A percentile compares a stretch with the other conserved stretches of the same genome.
These are phyloP conservation scores for Pocillopora verrucosa DNA, from an alignment of 64 coral and sea anemone genomes.

Conservation along the genomic window DNA sequence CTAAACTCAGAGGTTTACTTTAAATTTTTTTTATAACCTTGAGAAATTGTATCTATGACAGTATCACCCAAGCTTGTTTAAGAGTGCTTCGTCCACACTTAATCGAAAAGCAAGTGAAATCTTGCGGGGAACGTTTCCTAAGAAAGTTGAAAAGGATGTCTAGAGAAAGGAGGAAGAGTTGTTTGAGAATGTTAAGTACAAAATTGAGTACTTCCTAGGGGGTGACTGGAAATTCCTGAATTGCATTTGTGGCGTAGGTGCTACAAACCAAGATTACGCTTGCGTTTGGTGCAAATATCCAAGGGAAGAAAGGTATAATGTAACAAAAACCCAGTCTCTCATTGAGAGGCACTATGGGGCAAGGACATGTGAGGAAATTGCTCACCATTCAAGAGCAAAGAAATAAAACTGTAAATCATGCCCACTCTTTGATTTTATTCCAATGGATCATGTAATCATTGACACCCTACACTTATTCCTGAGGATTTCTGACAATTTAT, in stretches of 20 bases:
- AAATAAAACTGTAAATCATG: conserved; percentile 25
- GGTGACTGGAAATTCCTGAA: conserved; percentile 46
- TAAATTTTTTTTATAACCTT: too few relatives aligned
- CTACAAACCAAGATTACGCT: conserved; percentile 50
- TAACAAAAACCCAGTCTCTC: conserved; percentile 24
- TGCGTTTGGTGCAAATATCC: not conserved
- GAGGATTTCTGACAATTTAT: conserved; percentile 57
- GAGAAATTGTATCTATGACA: too few relatives aligned
- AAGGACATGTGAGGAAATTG: conserved; percentile 12
- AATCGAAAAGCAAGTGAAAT: too few relatives aligned
- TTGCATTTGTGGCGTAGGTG: conserved; percentile 51
- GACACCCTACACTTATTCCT: conserved; percentile 22
- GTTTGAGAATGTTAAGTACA: conserved; percentile 25
- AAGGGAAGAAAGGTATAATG: not conserved
- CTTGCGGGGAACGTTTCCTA: too few relatives aligned
- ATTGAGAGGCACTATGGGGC: conserved; percentile 4
- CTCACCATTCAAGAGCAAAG: conserved; percentile 20
- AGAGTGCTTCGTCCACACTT: too few relatives aligned
- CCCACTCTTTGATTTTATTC: conserved; percentile 40
- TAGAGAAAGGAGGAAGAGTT: too few relatives aligned
- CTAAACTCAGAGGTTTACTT: too few relatives aligned
- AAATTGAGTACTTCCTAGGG: conserved; percentile 53
- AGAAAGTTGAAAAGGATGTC: too few relatives aligned
- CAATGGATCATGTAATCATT: conserved; percentile 51
- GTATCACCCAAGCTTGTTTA: too few relatives aligned